phyloP scores from a whole-genome alignment of 2,797 vertebrate genomes.

The Glossophaga mutica region DNA sequence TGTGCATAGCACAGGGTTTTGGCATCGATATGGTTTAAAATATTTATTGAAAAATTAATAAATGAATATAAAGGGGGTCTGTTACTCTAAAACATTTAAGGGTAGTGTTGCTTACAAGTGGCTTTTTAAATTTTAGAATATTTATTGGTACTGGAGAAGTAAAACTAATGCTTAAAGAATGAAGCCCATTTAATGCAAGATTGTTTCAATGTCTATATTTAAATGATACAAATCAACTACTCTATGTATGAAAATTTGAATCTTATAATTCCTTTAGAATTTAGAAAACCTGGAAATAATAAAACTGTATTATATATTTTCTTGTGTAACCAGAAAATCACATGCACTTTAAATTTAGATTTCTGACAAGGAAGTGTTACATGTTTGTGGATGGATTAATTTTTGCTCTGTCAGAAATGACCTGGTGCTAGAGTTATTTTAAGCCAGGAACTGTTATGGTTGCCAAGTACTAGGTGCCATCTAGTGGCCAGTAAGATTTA shows the following conservation, averaged over 20 bases:
- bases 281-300: not conserved
- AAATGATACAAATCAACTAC: not conserved
- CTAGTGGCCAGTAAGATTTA: constrained; percentile 72
- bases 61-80: not conserved
- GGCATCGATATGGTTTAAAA: not conserved
- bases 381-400: not conserved
- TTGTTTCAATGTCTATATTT: not conserved
- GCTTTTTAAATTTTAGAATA: not conserved
- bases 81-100: not conserved
- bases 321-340: not conserved
- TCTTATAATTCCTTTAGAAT: not conserved
- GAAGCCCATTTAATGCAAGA: not conserved
- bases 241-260: not conserved
- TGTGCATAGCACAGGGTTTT: not conserved
- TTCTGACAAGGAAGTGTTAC: not conserved
- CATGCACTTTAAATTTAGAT: not conserved
- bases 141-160: not conserved
- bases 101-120: not conserved
- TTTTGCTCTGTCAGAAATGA: not conserved
- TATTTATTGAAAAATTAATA: not conserved
- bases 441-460: not conserved
- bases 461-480: constrained; percentile 80
- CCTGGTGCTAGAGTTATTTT: not conserved
- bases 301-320: constrained; percentile 23
- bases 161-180: not conserved